Evolutionary conservation across 2,113 vertebrate genomes (phyloP).

Genomic region (Piliocolobus tephrosceles): DNA sequence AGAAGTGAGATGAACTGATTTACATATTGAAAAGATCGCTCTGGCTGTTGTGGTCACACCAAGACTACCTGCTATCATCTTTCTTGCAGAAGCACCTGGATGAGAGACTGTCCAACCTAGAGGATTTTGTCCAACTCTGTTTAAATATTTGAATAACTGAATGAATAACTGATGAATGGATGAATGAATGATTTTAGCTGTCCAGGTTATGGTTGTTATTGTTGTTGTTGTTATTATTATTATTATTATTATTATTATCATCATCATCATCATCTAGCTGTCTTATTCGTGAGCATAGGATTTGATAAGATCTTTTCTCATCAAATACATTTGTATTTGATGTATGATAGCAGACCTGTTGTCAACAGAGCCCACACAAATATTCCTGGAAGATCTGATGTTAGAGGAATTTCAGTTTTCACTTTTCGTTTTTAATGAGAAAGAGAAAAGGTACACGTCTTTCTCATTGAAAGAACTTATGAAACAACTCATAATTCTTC

Average conservation of each 20-base stretch:
- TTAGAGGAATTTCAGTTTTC: not conserved
- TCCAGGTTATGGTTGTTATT: too few relatives aligned
- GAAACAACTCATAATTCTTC: not conserved
- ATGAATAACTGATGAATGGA: not conserved
- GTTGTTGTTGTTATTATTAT: too few relatives aligned
- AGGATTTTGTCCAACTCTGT: not conserved
- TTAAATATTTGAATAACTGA: not conserved
- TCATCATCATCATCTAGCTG: too few relatives aligned
- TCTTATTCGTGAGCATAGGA: too few relatives aligned
- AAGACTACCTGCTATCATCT: too few relatives aligned
- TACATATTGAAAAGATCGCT: not conserved
- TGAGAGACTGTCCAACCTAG: fast-evolving
- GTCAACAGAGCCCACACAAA: not conserved
- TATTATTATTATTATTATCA: too few relatives aligned
- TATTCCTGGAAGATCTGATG: not conserved
- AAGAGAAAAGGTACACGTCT: not conserved
- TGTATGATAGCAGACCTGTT: not conserved
- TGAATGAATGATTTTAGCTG: not conserved
- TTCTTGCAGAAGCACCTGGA: not conserved
- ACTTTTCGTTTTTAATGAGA: not conserved
- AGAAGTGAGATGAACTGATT: not conserved
- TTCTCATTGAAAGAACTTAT: not conserved
- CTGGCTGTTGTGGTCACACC: not conserved
- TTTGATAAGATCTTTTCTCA: not conserved
- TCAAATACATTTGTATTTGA: not conserved